Percentiles rank a stretch among this genome's conserved stretches.
These are phyloP conservation scores for Drosophila micromelanica DNA, from an alignment of 1,140 invertebrate species.

Conservation along the genomic window DNA sequence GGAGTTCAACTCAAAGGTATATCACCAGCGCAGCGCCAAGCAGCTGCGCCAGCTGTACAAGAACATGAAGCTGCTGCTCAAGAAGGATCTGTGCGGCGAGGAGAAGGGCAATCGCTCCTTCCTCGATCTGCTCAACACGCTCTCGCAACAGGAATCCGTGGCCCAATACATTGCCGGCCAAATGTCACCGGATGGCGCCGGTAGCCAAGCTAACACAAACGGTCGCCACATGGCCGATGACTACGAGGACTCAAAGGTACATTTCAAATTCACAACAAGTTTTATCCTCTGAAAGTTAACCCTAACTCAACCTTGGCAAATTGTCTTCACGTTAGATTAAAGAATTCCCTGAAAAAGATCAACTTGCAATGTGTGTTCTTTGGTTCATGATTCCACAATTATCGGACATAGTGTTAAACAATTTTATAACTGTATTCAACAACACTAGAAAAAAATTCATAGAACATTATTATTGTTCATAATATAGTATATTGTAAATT, in stretches of 20 bases:
- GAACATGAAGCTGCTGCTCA: conserved; percentile 82
- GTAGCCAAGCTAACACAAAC: conserved; percentile 42
- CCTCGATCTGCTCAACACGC: conserved; percentile 78
- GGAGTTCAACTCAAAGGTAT: conserved; percentile 79
- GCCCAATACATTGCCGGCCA: conserved; percentile 78
- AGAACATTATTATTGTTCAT: no score
- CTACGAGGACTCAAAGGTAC: conserved; percentile 78
- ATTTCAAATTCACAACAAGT: background rate
- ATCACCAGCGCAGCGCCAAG: conserved; percentile 81
- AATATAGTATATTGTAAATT: no score
- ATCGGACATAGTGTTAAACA: no score
- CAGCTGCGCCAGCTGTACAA: conserved; percentile 81
- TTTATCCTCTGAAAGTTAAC: no score
- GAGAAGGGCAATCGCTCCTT: conserved; percentile 75
- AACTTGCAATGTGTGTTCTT: no score
- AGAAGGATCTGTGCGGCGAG: conserved; percentile 81
- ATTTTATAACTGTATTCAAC: no score
- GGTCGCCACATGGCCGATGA: conserved; percentile 65
- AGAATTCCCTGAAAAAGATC: no score
- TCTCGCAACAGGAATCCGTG: conserved; percentile 75
- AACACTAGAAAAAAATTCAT: no score
- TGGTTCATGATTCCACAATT: no score
- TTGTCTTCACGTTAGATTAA: no score
- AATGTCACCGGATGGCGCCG: conserved; percentile 69
- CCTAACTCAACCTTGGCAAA: no score